Conservation (phyloP, 2,113 vertebrate genomes). For the Chionomys nivalis region DNA sequence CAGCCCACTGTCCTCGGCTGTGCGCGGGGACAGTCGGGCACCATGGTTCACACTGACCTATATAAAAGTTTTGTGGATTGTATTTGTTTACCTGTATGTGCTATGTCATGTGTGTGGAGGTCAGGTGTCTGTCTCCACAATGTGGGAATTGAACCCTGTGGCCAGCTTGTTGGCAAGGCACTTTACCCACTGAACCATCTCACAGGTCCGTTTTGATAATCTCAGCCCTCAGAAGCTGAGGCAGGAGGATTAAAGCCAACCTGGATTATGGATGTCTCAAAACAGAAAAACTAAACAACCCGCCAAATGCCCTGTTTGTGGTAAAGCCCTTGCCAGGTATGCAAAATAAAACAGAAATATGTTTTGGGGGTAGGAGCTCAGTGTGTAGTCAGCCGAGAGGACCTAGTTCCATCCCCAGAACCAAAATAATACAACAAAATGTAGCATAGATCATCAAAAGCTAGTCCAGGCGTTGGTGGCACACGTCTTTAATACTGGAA, state of each 20-base stretch:
- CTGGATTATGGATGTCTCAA: background rate
- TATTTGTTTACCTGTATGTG: no score
- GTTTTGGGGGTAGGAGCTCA: background rate
- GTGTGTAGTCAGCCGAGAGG: background rate
- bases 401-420: background rate
- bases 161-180: background rate
- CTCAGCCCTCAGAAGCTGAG: background rate
- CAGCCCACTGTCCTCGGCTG: background rate
- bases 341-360: background rate
- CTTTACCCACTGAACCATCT: background rate
- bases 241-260: background rate
- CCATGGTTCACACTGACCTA: background rate
- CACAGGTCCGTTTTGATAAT: background rate
- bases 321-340: background rate
- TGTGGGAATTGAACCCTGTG: no score
- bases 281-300: background rate
- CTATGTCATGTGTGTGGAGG: background rate
- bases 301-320: background rate
- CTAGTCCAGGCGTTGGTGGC: background rate
- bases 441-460: background rate
- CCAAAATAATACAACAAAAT: background rate
- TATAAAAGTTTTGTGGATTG: background rate
- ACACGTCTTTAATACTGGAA: background rate
- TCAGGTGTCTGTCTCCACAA: background rate
- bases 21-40: background rate